Evolutionary conservation across 1,140 invertebrate species (phyloP).

Genomic region (Apis dorsata): DNA sequence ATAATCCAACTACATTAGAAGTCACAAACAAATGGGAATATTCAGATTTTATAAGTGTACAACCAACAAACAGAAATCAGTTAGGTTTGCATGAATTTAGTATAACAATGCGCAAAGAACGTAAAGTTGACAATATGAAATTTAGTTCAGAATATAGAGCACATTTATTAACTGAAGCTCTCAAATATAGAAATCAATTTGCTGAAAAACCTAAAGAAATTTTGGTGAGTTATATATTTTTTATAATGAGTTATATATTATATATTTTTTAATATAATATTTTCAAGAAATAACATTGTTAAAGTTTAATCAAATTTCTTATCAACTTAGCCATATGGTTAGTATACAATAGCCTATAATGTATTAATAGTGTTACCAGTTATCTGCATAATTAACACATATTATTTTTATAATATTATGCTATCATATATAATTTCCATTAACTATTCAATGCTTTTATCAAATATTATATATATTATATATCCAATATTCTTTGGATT

Average conservation of each 20-base stretch:
- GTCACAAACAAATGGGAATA: constrained; percentile 98
- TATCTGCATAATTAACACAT: background rate
- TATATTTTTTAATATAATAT: constrained; percentile 4
- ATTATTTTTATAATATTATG: background rate
- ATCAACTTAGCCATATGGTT: constrained; percentile 48
- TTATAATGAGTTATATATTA: constrained; percentile 77
- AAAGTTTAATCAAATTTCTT: constrained; percentile 18
- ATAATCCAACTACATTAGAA: constrained; percentile 96
- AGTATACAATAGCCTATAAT: background rate
- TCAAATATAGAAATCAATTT: constrained; percentile 90
- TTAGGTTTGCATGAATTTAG: constrained; percentile 87
- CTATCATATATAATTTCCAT: background rate
- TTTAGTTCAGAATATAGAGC: constrained; percentile 98
- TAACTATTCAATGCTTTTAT: background rate
- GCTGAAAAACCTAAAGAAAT: constrained; percentile 89
- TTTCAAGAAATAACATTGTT: background rate
- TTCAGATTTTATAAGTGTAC: constrained; percentile 89
- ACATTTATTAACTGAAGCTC: constrained; percentile 94
- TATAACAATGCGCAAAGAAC: constrained; percentile 92
- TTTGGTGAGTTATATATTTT: constrained; percentile 81
- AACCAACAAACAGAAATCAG: constrained; percentile 82
- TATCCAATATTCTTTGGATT: background rate
- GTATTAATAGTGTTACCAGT: constrained; percentile 9
- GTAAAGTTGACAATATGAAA: constrained; percentile 96
- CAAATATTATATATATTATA: background rate